Base-by-base conservation (phyloP, 1,140 invertebrate species). In the Sminthurinus signatus region DNA sequence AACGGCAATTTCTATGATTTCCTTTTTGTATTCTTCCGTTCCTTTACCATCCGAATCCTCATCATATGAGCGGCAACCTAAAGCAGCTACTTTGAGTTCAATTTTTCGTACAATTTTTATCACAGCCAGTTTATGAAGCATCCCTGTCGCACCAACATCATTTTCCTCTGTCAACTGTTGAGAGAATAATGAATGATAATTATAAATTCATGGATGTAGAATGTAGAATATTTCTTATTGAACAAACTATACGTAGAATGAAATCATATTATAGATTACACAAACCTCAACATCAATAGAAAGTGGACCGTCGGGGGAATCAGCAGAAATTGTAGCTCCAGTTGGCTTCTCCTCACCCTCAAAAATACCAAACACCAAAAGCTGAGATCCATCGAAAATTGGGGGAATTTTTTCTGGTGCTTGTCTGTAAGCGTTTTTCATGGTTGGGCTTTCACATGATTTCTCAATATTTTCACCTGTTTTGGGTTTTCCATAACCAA, bases 81-180 rank as follows among this genome's bases (percentile, higher is more conserved):
- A 51, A 12, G 43, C 56, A 2, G 60, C 50, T 3, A 62, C 48
- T 32, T 70, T 52, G n/a, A 70, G 28, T 64, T 74, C 71, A 46
- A 74, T 46, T 36, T 71, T 72, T 61, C 72, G 60, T 2, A 74
- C 68, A 17, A 72, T 32, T 60, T 73, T 74, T 0, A 68, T 55
- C 5, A 65, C 72, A 19, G 72, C 69, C 46, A 74, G 57, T 39
- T 61, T 62, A 25, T 64, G 69, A 17, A 71, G 28, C 61, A 67
- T 66, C 19, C 59, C 59, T 17, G 60, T 70, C 17, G 50, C 28
- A 1, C 56, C 62, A 0, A 68, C 14, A 8, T 59, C 39, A 27
- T 67, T 63, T 19, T 64, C 43, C 17, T 46, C 64, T 50, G 44
- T 21, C 19, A 48, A n/a, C 44, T 48, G n/a, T n/a, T n/a, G n/a